phyloP scores from a whole-genome alignment of 2,797 vertebrate species.

The Myotis myotis region DNA sequence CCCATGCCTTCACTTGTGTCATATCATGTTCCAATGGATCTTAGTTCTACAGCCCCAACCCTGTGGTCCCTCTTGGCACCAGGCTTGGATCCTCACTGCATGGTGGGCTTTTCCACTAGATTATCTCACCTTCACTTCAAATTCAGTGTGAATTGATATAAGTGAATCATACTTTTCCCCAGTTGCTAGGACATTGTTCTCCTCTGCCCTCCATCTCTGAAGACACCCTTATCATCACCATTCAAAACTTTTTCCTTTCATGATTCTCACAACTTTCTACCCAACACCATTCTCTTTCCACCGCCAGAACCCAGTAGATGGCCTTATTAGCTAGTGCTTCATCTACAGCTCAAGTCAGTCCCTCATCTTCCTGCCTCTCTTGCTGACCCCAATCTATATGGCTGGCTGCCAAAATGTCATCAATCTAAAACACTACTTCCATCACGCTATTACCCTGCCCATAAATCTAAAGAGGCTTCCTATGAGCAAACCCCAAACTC shows the following conservation, averaged over 20 bases:
- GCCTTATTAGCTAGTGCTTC: constrained; percentile 15
- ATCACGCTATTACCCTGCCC: constrained; percentile 7
- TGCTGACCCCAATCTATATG: constrained; percentile 21
- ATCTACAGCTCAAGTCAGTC: not conserved
- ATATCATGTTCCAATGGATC: not conserved
- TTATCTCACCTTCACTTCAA: not conserved
- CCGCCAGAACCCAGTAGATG: not conserved
- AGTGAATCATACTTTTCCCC: not conserved
- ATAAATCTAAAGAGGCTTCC: constrained; percentile 61
- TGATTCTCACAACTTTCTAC: not conserved
- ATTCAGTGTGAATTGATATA: not conserved
- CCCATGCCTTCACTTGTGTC: not conserved
- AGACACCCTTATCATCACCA: not conserved
- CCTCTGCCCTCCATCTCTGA: not conserved
- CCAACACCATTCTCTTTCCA: not conserved
- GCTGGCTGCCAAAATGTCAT: constrained; percentile 49
- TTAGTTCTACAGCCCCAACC: not conserved
- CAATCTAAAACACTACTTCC: constrained; percentile 33
- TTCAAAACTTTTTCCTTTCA: not conserved
- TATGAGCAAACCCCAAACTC: constrained; percentile 48
- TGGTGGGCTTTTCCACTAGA: not conserved
- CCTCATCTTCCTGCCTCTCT: constrained; percentile 11
- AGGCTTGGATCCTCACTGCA: not conserved
- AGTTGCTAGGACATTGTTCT: not conserved
- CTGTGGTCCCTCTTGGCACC: not conserved